phyloP scores from a whole-genome alignment of 2,888 invertebrate genomes.

The Cerceris rybyensis region DNA sequence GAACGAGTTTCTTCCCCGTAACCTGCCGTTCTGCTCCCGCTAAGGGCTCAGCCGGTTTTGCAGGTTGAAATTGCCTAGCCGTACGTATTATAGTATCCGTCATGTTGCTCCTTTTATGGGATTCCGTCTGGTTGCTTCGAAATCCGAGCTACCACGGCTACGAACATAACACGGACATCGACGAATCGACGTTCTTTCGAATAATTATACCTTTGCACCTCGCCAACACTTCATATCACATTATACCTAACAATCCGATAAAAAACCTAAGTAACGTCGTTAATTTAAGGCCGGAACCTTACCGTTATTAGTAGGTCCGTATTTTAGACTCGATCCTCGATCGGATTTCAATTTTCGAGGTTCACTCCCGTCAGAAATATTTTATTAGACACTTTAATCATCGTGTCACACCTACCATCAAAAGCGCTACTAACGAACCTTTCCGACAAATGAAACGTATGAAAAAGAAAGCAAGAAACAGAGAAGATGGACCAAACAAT shows the following conservation, averaged over 20 bases:
- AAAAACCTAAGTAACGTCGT: neutral
- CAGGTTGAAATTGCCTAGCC: conserved; percentile 72
- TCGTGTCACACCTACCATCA: neutral
- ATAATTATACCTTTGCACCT: conserved; percentile 55
- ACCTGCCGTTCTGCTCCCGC: conserved; percentile 62
- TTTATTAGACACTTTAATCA: neutral
- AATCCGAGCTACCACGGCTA: conserved; percentile 56
- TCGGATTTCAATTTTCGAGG: neutral
- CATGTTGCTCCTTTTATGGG: conserved; percentile 57
- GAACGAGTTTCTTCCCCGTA: conserved; percentile 69
- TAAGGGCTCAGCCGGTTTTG: conserved; percentile 69
- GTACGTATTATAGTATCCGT: conserved; percentile 66
- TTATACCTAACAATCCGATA: neutral
- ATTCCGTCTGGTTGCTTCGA: conserved; percentile 52
- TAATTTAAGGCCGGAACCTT: too few relatives aligned
- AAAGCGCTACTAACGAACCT: too few relatives aligned
- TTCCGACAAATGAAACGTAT: too few relatives aligned
- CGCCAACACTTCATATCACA: conserved; percentile 16
- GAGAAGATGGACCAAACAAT: too few relatives aligned
- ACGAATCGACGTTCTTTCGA: conserved; percentile 41
- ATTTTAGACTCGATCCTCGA: neutral
- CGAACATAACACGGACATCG: conserved; percentile 23
- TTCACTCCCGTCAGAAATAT: neutral
- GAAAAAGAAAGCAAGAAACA: too few relatives aligned
- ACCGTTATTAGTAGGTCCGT: neutral